Base-by-base conservation (phyloP, 2,797 vertebrate genomes). In the Myripristis murdjan region DNA sequence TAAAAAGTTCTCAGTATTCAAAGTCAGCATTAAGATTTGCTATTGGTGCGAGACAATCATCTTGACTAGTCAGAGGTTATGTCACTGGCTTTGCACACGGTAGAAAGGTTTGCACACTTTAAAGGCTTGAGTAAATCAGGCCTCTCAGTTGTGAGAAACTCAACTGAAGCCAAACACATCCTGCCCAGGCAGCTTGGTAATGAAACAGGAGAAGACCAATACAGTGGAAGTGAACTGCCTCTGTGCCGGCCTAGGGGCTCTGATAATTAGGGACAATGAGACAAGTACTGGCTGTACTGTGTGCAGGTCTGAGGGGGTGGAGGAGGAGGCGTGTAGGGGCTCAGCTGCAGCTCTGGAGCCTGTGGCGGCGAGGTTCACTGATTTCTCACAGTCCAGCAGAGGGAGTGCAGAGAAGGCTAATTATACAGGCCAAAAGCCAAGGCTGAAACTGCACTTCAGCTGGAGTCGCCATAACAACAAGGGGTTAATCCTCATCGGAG, bases 401-500 rank as follows among this genome's bases (percentile, higher is more conserved):
- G 59, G 62, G 28, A 64, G 77, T n/a, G 14, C 54, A 54, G 23
- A 64, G 49, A 75, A 74, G 22, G 35, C 82, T 87, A 81, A 89
- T 88, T 86, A 82, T 49, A 70, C 41, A 48, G 69, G 53, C 58
- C 62, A 65, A 73, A 51, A 70, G 65, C 58, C n/a, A n/a, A n/a
- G n/a, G n/a, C 61, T 9, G 49, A 75, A 69, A n/a, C 48, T 55
- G 33, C 44, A 53, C 66, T 81, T 73, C 41, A 70, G 66, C 70
- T 49, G 44, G 60, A 82, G 81, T 65, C 73, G 41, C 70, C 70
- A 31, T 15, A 12, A 43, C 69, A 68, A 87, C 83, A 81, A 82
- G 85, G 84, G 84, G 80, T 87, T 89, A 90, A 91, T 90, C 87
- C 84, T 56, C 66, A 47, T 4, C 35, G 68, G 79, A 88, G 79